These are phyloP conservation scores for Uropsilus gracilis DNA, from an alignment of 2,113 vertebrate genomes.

Conservation along the genomic window DNA sequence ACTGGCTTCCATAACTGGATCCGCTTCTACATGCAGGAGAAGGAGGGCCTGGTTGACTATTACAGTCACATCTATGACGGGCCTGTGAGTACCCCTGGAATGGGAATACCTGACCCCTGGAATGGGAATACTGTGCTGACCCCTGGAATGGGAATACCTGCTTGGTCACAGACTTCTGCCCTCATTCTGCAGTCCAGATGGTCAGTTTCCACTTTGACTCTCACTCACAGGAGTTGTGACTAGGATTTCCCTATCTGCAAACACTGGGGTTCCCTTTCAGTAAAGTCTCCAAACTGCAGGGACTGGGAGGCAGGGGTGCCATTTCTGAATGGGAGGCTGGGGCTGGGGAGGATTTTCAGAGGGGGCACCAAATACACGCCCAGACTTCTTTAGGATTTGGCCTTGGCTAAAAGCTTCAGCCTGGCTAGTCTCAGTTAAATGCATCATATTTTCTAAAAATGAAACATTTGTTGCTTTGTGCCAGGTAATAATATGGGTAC, in stretches of 20 bases:
- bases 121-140: background rate
- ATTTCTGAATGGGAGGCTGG: background rate
- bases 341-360: background rate
- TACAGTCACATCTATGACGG: constrained; percentile 94
- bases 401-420: background rate
- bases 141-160: background rate
- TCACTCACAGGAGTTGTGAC: background rate
- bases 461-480: background rate
- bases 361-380: background rate
- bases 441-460: background rate
- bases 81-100: constrained; percentile 86
- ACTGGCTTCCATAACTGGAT: constrained; percentile 99
- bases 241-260: background rate
- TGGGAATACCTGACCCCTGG: background rate
- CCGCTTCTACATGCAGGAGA: constrained; percentile 94
- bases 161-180: background rate
- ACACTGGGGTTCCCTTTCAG: background rate
- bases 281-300: background rate
- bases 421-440: background rate
- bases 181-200: background rate
- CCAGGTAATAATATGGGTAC: background rate
- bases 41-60: constrained; percentile 90
- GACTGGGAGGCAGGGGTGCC: background rate
- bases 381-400: background rate
- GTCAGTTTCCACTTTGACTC: background rate